Percentiles rank a stretch among this genome's conserved stretches.
Evolutionary conservation across 2,888 invertebrate genomes (phyloP).

Genomic region (Aethes cnicana): DNA sequence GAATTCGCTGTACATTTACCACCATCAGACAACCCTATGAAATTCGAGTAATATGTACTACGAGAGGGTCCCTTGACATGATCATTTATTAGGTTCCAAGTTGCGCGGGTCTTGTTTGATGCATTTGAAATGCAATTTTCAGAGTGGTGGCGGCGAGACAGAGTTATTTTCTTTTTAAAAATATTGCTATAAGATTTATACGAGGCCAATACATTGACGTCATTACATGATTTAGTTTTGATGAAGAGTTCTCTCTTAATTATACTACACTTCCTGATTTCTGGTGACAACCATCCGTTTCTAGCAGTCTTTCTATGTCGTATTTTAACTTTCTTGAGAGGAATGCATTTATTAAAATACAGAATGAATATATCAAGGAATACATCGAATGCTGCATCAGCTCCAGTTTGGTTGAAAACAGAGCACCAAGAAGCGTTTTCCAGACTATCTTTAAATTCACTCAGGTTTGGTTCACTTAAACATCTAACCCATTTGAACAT

Average conservation of each 20-base stretch:
- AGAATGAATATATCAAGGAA: neutral
- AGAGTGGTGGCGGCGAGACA: neutral
- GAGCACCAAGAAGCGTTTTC: neutral
- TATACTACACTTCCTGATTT: neutral
- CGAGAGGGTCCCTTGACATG: neutral
- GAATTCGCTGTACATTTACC: neutral
- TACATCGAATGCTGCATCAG: neutral
- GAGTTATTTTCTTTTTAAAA: neutral
- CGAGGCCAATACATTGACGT: neutral
- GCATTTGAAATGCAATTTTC: neutral
- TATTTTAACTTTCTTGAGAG: neutral
- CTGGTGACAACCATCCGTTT: neutral
- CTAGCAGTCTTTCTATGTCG: neutral
- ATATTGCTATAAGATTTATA: neutral
- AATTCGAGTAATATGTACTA: neutral
- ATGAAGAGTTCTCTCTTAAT: neutral
- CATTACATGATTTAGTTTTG: neutral
- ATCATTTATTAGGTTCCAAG: neutral
- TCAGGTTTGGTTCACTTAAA: neutral
- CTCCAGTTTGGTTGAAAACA: neutral
- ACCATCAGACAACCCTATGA: neutral
- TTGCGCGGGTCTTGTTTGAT: neutral
- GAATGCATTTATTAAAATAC: neutral
- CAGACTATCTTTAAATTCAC: neutral
- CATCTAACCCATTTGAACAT: neutral